Evolutionary conservation across 2,888 invertebrate species (phyloP).

Genomic region (Steromphala cineraria): DNA sequence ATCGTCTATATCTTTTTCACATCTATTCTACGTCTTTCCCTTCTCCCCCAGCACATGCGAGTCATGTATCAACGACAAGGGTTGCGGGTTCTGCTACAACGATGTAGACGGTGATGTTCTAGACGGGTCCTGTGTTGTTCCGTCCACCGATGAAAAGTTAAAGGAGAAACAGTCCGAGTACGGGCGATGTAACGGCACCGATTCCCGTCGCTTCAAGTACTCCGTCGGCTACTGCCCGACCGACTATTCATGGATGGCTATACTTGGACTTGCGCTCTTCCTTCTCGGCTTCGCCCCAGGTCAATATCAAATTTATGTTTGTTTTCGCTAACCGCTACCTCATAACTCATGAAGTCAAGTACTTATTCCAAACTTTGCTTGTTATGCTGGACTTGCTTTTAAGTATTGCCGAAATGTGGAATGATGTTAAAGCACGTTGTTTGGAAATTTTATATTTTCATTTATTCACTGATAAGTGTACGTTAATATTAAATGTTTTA

Average conservation of each 20-base stretch:
- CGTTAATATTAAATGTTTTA: too few relatives aligned
- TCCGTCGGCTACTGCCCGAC: conserved; percentile 76
- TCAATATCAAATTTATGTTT: too few relatives aligned
- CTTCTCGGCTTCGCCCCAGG: conserved; percentile 77
- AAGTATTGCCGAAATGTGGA: too few relatives aligned
- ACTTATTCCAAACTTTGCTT: too few relatives aligned
- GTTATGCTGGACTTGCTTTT: too few relatives aligned
- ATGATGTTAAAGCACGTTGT: too few relatives aligned
- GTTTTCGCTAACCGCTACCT: too few relatives aligned
- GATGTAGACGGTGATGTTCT: conserved; percentile 35
- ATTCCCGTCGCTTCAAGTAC: conserved; percentile 49
- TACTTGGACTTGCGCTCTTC: conserved; percentile 76
- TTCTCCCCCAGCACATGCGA: conserved; percentile 49
- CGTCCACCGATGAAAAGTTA: conserved; percentile 19
- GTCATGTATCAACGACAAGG: conserved; percentile 46
- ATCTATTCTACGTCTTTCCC: not conserved
- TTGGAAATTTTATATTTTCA: too few relatives aligned
- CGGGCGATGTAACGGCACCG: conserved; percentile 36
- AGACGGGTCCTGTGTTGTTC: conserved; percentile 68
- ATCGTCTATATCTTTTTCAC: too few relatives aligned
- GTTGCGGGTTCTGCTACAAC: conserved; percentile 77
- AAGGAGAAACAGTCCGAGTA: conserved; percentile 33
- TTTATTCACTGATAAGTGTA: too few relatives aligned
- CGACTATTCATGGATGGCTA: conserved; percentile 74
- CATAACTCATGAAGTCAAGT: too few relatives aligned